phyloP scores from a whole-genome alignment of 2,888 invertebrate genomes.

The Callinectes sapidus region DNA sequence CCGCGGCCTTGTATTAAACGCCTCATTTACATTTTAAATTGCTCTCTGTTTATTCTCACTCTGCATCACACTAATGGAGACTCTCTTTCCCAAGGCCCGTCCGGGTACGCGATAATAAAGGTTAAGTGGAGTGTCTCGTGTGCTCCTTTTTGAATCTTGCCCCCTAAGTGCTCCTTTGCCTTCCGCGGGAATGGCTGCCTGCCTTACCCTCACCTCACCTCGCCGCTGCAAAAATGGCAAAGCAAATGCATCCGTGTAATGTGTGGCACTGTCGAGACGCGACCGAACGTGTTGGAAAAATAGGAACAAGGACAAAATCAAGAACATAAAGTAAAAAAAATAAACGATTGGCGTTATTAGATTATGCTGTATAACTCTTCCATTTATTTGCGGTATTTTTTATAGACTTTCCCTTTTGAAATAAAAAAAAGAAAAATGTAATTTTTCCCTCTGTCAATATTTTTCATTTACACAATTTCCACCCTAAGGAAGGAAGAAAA shows the following conservation, averaged over 20 bases:
- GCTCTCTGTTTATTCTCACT: slow-evolving; percentile 15
- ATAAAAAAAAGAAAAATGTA: not conserved
- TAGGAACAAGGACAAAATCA: not conserved
- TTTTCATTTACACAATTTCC: not conserved
- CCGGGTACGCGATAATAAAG: slow-evolving; percentile 23
- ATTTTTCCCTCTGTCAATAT: too few species aligned
- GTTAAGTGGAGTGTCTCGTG: slow-evolving; percentile 5
- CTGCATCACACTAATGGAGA: slow-evolving; percentile 27
- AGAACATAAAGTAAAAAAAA: too few species aligned
- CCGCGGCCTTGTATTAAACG: slow-evolving; percentile 26
- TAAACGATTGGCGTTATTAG: too few species aligned
- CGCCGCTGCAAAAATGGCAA: not conserved
- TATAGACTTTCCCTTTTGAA: not conserved
- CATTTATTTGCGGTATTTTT: not conserved
- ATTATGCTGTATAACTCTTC: not conserved
- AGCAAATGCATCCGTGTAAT: not conserved
- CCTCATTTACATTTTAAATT: slow-evolving; percentile 33
- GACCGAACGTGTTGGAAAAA: not conserved
- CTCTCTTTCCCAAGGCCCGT: slow-evolving; percentile 9
- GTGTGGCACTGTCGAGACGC: not conserved
- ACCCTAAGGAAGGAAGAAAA: not conserved
- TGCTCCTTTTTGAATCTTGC: not conserved
- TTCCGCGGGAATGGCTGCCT: not conserved
- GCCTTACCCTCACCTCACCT: not conserved
- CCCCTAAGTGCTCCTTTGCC: not conserved